A percentile compares a stretch with the other conserved stretches of the same genome.
Evolutionary conservation across 2,888 invertebrate genomes (phyloP).

Genomic region (Drosophila stalkeri): DNA sequence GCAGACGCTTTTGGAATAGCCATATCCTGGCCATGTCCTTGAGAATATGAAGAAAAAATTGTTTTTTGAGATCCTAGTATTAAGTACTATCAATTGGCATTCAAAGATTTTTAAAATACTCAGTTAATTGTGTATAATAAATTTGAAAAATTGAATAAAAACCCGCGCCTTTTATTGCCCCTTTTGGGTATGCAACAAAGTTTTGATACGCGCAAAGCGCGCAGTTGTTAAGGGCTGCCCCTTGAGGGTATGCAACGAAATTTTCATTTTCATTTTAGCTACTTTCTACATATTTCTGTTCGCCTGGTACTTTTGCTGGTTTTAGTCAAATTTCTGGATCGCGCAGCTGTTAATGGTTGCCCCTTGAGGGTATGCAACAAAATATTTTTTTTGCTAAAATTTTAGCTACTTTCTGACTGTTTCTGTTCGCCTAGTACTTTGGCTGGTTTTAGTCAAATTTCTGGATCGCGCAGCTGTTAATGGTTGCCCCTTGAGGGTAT

Average conservation of each 20-base stretch:
- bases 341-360: background rate
- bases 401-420: background rate
- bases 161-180: background rate
- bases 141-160: background rate
- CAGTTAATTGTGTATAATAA: background rate
- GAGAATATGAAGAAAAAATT: background rate
- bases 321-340: background rate
- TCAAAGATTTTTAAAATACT: background rate
- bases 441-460: background rate
- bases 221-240: background rate
- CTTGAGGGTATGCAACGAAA: background rate
- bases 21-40: background rate
- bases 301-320: constrained; percentile 1
- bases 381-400: background rate
- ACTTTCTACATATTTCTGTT: background rate
- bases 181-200: background rate
- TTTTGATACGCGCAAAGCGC: too few species aligned
- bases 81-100: background rate
- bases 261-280: background rate
- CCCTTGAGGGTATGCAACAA: background rate
- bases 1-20: background rate
- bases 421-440: constrained; percentile 9
- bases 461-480: rapidly evolving
- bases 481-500: background rate
- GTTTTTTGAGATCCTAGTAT: background rate